Evolutionary conservation across 2,888 invertebrate species (phyloP).

Genomic region (Caenorhabditis imperialis): DNA sequence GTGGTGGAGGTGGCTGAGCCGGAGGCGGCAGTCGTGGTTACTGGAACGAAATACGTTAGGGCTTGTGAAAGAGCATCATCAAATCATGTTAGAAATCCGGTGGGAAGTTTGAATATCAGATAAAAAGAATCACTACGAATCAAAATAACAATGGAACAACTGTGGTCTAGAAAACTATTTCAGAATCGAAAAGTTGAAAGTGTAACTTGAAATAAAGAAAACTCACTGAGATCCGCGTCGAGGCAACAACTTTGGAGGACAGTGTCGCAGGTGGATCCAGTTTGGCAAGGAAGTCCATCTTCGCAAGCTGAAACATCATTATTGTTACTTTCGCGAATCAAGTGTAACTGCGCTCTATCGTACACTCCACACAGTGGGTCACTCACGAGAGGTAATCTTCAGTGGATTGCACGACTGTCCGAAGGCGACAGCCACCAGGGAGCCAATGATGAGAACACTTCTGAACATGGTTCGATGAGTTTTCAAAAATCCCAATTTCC

Average conservation of each 20-base stretch:
- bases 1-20: slow-evolving; percentile 7
- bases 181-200: too few relatives aligned
- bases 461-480: slow-evolving; percentile 35
- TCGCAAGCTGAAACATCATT: slow-evolving; percentile 47
- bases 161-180: too few relatives aligned
- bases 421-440: slow-evolving; percentile 21
- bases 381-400: slow-evolving; percentile 18
- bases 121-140: too few relatives aligned
- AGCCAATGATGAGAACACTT: slow-evolving; percentile 17
- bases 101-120: background rate
- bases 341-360: too few relatives aligned
- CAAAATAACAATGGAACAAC: too few relatives aligned
- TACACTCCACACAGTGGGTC: too few relatives aligned
- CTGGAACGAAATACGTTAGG: background rate
- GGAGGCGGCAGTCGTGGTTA: slow-evolving; percentile 14
- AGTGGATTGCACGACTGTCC: slow-evolving; percentile 21
- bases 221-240: slow-evolving; percentile 20
- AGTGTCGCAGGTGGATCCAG: slow-evolving; percentile 27
- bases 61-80: background rate
- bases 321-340: too few relatives aligned
- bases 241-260: slow-evolving; percentile 15
- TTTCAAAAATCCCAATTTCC: slow-evolving; percentile 5
- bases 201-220: background rate
- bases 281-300: background rate
- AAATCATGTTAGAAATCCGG: background rate